phyloP scores from a whole-genome alignment of 1,140 invertebrate genomes.

The Drosophila arawakana region DNA sequence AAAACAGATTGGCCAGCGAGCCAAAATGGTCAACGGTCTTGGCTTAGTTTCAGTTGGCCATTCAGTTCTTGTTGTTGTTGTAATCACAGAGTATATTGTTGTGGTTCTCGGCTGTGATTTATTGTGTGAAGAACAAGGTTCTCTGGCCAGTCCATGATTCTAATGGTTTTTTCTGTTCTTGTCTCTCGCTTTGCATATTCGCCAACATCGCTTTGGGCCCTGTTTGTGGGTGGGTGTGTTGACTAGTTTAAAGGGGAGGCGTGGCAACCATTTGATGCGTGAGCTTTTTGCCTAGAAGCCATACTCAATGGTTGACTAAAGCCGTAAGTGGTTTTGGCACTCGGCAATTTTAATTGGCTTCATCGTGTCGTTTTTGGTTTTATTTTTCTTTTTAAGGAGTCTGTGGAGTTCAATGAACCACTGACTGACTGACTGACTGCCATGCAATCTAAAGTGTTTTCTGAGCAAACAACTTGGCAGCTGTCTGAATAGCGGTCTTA shows the following conservation, averaged over 20 bases:
- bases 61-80: slow-evolving; percentile 29
- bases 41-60: slow-evolving; percentile 39
- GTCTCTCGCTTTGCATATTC: slow-evolving; percentile 37
- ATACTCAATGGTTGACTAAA: slow-evolving; percentile 19
- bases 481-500: neutral
- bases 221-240: slow-evolving; percentile 32
- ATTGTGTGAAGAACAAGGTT: slow-evolving; percentile 44
- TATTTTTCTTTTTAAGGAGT: neutral
- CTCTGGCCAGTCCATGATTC: slow-evolving; percentile 12
- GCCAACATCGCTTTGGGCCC: slow-evolving; percentile 14
- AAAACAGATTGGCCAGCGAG: slow-evolving; percentile 29
- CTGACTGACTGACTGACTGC: slow-evolving; percentile 27
- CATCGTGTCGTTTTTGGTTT: neutral
- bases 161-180: slow-evolving; percentile 31
- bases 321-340: slow-evolving; percentile 43
- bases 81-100: slow-evolving; percentile 32
- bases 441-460: slow-evolving; percentile 42
- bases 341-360: slow-evolving; percentile 48
- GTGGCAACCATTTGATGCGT: slow-evolving; percentile 33
- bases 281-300: slow-evolving; percentile 31
- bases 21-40: slow-evolving; percentile 47
- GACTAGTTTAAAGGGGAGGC: slow-evolving; percentile 35
- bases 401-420: slow-evolving; percentile 47
- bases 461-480: slow-evolving; percentile 42
- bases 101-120: slow-evolving; percentile 44